These are phyloP conservation scores for Shinisaurus crocodilurus DNA, from an alignment of 2,113 vertebrate genomes.

Conservation along the genomic window DNA sequence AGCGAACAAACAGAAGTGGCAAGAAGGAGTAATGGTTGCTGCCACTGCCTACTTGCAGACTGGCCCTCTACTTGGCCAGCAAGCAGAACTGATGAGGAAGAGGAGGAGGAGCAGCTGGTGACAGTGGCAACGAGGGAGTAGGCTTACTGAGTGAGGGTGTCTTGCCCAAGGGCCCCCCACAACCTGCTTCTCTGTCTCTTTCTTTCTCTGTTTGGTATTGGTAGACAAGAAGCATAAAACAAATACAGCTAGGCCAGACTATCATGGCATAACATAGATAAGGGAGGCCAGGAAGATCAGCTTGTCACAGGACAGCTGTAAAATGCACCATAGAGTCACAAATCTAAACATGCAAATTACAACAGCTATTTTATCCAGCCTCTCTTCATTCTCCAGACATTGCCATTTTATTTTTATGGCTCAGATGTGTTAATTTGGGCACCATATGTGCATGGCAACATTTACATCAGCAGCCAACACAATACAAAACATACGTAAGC, in stretches of 20 bases:
- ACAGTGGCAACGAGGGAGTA: too few relatives aligned
- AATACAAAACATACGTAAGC: conserved; percentile 29
- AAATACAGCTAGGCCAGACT: not conserved
- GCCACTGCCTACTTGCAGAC: too few relatives aligned
- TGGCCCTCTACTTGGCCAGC: too few relatives aligned
- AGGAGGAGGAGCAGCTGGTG: too few relatives aligned
- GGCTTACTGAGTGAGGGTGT: too few relatives aligned
- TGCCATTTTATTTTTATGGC: conserved; percentile 41
- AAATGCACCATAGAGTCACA: conserved; percentile 30
- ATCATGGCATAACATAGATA: conserved; percentile 9
- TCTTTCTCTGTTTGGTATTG: not conserved
- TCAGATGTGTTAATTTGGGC: conserved; percentile 32
- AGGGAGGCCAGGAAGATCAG: conserved; percentile 17
- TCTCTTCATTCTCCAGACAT: conserved; percentile 26
- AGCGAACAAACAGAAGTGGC: too few relatives aligned
- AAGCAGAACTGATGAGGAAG: too few relatives aligned
- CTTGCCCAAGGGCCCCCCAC: too few relatives aligned
- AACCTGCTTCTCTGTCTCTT: not conserved
- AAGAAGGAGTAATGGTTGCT: too few relatives aligned
- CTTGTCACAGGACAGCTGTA: conserved; percentile 16
- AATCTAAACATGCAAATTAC: conserved; percentile 45
- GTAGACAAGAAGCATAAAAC: conserved; percentile 8
- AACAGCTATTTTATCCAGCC: conserved; percentile 25
- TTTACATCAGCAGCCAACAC: conserved; percentile 25
- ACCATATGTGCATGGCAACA: conserved; percentile 34